phyloP scores from a whole-genome alignment of 1,140 invertebrate genomes.

The Adoxophyes honmai region DNA sequence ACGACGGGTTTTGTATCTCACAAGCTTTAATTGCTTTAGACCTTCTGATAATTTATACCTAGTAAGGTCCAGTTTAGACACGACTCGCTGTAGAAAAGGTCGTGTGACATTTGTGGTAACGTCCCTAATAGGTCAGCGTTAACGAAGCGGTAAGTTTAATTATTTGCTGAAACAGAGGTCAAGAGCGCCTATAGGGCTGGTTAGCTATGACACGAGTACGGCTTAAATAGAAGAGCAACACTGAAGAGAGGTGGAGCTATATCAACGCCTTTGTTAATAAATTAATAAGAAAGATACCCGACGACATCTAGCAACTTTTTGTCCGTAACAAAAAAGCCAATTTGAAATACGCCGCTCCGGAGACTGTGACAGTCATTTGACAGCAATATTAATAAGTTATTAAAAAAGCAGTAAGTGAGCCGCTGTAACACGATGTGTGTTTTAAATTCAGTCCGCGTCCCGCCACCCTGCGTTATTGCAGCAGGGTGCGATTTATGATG shows the following conservation, averaged over 20 bases:
- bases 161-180: background rate
- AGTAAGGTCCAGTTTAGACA: background rate
- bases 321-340: background rate
- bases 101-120: slow-evolving; percentile 10
- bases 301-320: background rate
- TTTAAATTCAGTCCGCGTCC: slow-evolving; percentile 61
- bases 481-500: slow-evolving; percentile 55
- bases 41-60: background rate
- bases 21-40: background rate
- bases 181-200: background rate
- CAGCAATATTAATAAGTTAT: slow-evolving; percentile 23
- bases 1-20: slow-evolving; percentile 26
- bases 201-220: no score
- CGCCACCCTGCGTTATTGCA: slow-evolving; percentile 59
- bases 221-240: no score
- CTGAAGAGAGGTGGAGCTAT: no score
- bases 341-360: background rate
- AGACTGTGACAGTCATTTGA: slow-evolving; percentile 17
- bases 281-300: no score
- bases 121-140: slow-evolving; percentile 12
- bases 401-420: slow-evolving; percentile 36
- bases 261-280: no score
- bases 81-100: background rate
- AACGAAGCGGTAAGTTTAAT: slow-evolving; percentile 2
- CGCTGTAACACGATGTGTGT: slow-evolving; percentile 38